Conservation (phyloP, 2,888 invertebrate genomes). For the Amaurobius ferox region DNA sequence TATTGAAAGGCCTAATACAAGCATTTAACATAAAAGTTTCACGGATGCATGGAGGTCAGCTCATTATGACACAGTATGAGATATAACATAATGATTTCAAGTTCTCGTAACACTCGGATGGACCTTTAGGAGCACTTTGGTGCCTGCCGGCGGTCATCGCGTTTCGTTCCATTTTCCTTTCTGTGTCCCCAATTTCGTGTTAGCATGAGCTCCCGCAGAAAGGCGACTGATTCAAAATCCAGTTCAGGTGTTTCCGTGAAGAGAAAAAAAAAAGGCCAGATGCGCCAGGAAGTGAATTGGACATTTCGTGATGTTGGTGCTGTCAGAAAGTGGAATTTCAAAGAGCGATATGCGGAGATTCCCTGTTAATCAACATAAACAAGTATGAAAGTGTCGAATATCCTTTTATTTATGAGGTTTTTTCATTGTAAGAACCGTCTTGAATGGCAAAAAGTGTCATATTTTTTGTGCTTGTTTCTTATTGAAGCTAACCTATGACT, state of each 20-base stretch:
- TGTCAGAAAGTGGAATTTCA: neutral
- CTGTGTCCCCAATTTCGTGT: neutral
- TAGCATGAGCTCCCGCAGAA: neutral
- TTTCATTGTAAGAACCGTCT: too few species aligned
- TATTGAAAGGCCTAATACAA: too few species aligned
- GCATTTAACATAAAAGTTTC: too few species aligned
- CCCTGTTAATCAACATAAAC: too few species aligned
- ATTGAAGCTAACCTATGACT: too few species aligned
- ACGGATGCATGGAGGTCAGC: too few species aligned
- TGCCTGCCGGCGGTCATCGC: neutral
- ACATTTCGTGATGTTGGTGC: neutral
- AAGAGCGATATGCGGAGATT: neutral
- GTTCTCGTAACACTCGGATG: constrained; percentile 1
- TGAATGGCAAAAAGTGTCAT: too few species aligned
- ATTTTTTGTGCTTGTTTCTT: too few species aligned
- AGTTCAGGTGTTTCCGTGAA: neutral
- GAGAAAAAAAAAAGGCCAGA: neutral
- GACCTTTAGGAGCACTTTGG: constrained; percentile 21
- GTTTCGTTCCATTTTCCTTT: neutral
- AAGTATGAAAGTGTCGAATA: too few species aligned
- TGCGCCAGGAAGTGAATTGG: neutral
- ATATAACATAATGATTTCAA: neutral
- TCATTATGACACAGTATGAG: too few species aligned
- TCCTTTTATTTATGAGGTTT: too few species aligned
- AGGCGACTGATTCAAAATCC: neutral